phyloP scores from a whole-genome alignment of 2,797 vertebrate genomes.

The Girardinus metallicus region DNA sequence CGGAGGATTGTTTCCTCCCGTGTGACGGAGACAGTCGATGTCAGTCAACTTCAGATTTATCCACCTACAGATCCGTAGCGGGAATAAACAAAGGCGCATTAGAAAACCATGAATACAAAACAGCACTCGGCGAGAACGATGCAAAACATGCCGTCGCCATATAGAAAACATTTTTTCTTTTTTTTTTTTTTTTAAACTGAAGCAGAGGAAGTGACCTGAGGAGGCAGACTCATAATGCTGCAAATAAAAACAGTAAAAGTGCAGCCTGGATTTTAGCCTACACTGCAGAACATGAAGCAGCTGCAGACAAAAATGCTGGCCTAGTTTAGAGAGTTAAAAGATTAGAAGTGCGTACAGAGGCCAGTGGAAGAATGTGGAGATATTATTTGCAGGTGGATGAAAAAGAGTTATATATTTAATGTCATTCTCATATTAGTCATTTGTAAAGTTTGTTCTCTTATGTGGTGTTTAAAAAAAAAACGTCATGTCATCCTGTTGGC shows the following conservation, averaged over 20 bases:
- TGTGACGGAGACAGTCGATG: conserved; percentile 3
- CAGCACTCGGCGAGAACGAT: not conserved
- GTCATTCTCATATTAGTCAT: not conserved
- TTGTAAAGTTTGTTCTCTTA: not conserved
- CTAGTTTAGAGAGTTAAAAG: conserved; percentile 2
- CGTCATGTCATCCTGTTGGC: not conserved
- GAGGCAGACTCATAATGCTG: not conserved
- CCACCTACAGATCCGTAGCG: not conserved
- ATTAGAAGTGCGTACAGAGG: not conserved
- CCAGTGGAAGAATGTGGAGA: conserved; percentile 3
- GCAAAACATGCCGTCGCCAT: not conserved
- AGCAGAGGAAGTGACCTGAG: conserved; percentile 12
- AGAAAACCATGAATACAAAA: conserved; percentile 9
- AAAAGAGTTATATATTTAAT: not conserved
- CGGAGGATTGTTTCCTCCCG: not conserved
- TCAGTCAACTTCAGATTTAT: conserved; percentile 24
- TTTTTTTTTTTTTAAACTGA: conserved; percentile 25
- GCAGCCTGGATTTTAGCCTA: conserved; percentile 13
- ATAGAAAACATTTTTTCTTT: conserved; percentile 6
- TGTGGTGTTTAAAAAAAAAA: not conserved
- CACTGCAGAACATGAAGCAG: conserved; percentile 9
- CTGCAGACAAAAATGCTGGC: conserved; percentile 1
- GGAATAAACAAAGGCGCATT: not conserved
- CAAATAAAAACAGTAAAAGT: conserved; percentile 14
- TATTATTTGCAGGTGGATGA: not conserved